Base-by-base conservation (phyloP, 2,888 invertebrate genomes). In the Leptinotarsa haldemani region DNA sequence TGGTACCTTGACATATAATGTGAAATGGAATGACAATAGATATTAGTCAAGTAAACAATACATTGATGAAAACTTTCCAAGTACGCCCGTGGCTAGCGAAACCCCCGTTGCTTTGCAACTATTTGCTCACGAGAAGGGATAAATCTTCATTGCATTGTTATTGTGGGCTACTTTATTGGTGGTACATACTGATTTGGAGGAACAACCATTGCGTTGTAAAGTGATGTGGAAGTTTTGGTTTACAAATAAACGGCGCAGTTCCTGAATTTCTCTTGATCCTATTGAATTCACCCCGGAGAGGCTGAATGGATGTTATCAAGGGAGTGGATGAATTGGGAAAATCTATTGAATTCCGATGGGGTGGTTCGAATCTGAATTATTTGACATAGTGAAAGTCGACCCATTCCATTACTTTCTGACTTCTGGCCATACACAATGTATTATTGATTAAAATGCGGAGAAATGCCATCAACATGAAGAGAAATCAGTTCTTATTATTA, bases 111-210 rank as follows among this genome's bases (percentile, higher is more conserved):
- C 71, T 16, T 47, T 16, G 66, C 20, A 66, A 69, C 72, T 50
- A 20, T 67, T 53, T 52, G 52, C 25, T 69, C 56, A 5, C 58
- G n/a, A 69, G 69, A 22, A 69, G 56, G 50, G 18, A 73, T 73
- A 69, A 69, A 73, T 69, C 73, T 73, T 69, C 73, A 73, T 65
- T 67, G 73, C 73, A 69, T 73, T 73, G 73, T 69, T 73, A 73
- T 73, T 73, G 73, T 48, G 30, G 69, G 48, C 53, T 69, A 69
- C 65, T 73, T 72, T 69, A 69, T 73, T 63, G 68, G 69, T 40
- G 69, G 53, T 73, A 69, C 56, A 58, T 47, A 65, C 69, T 69
- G 69, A 73, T 73, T 69, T 73, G 65, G 47, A 69, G 63, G 47
- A 65, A 46, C 65, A 56, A 40, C 48, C 68, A 18, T 47, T 68